Evolutionary conservation across 2,113 vertebrate genomes (phyloP).

Genomic region (Ammodytes dubius): DNA sequence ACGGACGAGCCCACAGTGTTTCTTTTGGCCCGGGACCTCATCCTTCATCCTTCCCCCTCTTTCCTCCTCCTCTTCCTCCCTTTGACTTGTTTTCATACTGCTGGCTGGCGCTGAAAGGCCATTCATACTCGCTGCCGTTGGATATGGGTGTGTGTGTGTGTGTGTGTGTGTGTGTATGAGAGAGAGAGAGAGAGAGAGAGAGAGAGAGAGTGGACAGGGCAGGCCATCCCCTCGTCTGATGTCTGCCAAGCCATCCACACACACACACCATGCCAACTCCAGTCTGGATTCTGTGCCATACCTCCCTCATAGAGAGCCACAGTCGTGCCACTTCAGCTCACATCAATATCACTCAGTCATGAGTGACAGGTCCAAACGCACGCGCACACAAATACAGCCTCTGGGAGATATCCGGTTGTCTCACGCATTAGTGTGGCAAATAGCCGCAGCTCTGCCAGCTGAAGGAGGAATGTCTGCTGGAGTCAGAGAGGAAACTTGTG

Average conservation of each 20-base stretch:
- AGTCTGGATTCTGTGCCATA: slow-evolving; percentile 68
- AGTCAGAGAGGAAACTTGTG: slow-evolving; percentile 54
- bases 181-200: slow-evolving; percentile 46
- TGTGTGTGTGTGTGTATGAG: slow-evolving; percentile 55
- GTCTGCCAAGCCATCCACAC: slow-evolving; percentile 66
- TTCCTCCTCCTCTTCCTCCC: slow-evolving; percentile 61
- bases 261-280: neutral
- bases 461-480: slow-evolving; percentile 54
- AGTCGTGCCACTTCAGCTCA: slow-evolving; percentile 63
- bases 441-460: slow-evolving; percentile 47
- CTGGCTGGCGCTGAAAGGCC: slow-evolving; percentile 82
- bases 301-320: slow-evolving; percentile 61
- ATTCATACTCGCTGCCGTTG: slow-evolving; percentile 77
- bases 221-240: slow-evolving; percentile 71
- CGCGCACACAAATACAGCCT: slow-evolving; percentile 40
- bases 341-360: slow-evolving; percentile 56
- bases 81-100: slow-evolving; percentile 80
- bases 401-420: slow-evolving; percentile 72
- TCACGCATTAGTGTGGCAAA: slow-evolving; percentile 34
- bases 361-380: slow-evolving; percentile 57
- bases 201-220: slow-evolving; percentile 52
- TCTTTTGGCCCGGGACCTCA: slow-evolving; percentile 75
- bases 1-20: slow-evolving; percentile 77
- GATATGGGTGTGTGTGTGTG: slow-evolving; percentile 71
- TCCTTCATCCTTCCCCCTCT: slow-evolving; percentile 63